Percentiles rank a stretch among this genome's conserved stretches.
Evolutionary conservation across 2,797 vertebrate species (phyloP).

Genomic region (Enteromius unitaeniatus): DNA sequence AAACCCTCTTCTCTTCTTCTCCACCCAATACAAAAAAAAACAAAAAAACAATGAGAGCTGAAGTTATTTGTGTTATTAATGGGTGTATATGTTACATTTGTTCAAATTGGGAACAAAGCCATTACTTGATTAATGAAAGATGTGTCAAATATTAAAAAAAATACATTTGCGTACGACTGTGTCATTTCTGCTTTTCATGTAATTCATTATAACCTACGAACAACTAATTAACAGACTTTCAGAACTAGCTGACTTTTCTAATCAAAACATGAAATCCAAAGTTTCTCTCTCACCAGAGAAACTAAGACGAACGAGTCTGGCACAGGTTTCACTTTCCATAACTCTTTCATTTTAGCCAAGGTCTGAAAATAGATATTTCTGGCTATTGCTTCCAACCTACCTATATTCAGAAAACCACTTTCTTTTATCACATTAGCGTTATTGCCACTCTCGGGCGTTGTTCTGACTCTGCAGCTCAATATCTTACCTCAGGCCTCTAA

Average conservation of each 20-base stretch:
- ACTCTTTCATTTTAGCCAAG: slow-evolving; percentile 76
- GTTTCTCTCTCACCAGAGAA: slow-evolving; percentile 38
- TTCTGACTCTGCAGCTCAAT: slow-evolving; percentile 74
- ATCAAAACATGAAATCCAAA: slow-evolving; percentile 21
- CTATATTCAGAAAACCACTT: slow-evolving; percentile 79
- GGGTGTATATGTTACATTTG: neutral
- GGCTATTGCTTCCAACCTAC: slow-evolving; percentile 76
- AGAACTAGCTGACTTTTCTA: neutral
- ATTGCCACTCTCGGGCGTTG: slow-evolving; percentile 79
- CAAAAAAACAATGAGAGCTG: slow-evolving; percentile 14
- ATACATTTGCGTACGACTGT: neutral
- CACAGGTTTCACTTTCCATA: slow-evolving; percentile 68
- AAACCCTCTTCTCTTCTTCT: slow-evolving; percentile 53
- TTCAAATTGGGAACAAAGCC: neutral
- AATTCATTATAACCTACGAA: neutral
- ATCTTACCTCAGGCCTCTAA: slow-evolving; percentile 75
- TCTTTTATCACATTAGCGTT: slow-evolving; percentile 82
- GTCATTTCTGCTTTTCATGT: slow-evolving; percentile 1
- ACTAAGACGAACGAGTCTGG: slow-evolving; percentile 64
- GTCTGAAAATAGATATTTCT: slow-evolving; percentile 75
- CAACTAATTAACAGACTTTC: slow-evolving; percentile 6
- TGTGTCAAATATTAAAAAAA: neutral
- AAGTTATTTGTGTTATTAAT: slow-evolving; percentile 34
- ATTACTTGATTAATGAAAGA: slow-evolving; percentile 32
- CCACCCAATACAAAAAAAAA: neutral